Conservation (phyloP, 2,797 vertebrate species). For the Myotis myotis region DNA sequence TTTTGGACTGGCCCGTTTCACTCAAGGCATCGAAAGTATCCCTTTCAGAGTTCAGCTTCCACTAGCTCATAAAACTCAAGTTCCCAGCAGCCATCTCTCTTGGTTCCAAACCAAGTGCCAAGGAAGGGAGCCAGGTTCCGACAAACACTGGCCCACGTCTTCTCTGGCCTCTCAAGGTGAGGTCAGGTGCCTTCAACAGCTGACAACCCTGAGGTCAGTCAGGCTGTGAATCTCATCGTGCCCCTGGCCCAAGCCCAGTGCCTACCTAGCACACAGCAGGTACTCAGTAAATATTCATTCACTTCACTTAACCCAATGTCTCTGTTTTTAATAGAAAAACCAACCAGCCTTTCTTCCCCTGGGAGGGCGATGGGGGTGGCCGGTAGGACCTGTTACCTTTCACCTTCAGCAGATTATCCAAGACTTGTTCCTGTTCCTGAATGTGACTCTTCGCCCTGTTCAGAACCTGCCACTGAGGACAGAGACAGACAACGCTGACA, state of each 20-base stretch:
- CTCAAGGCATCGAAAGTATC: not conserved
- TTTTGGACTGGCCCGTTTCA: not conserved
- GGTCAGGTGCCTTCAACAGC: not conserved
- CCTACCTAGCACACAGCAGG: not conserved
- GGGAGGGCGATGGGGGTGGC: not conserved
- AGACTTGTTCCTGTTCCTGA: constrained; percentile 85
- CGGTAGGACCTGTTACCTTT: constrained; percentile 82
- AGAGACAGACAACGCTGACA: constrained; percentile 77
- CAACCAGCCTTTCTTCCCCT: not conserved
- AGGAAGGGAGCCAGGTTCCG: not conserved
- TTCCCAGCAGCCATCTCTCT: not conserved
- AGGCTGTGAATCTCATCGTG: not conserved
- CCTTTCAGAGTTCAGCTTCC: not conserved
- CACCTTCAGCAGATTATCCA: constrained; percentile 86
- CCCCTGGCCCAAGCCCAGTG: not conserved
- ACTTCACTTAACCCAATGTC: not conserved
- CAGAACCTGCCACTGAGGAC: constrained; percentile 88
- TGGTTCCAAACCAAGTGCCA: not conserved
- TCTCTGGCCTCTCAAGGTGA: not conserved
- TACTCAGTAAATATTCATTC: not conserved
- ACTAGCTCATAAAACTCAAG: not conserved
- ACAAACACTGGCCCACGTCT: not conserved
- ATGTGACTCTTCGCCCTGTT: constrained; percentile 86
- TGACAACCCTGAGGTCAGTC: not conserved
- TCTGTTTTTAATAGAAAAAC: not conserved